Evolutionary conservation across 2,797 vertebrate genomes (phyloP), one percentile per base, ranked within the genome.

Genomic region (Antennarius maculatus): DNA sequence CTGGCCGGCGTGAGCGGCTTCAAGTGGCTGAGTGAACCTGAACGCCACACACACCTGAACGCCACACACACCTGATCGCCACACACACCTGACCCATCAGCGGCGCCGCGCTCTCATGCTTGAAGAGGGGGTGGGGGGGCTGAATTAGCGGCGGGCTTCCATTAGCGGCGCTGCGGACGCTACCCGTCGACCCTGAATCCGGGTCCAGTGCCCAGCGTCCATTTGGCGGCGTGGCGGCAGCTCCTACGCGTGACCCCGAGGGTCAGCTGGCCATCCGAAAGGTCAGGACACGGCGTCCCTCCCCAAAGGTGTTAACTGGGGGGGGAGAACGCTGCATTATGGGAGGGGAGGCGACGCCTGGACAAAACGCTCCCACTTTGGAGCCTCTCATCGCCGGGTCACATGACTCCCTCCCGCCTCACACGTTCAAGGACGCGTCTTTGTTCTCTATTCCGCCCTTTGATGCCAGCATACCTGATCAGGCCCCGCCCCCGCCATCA

Each of bases 51-150:
- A 62, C 87, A 90, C 73, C 23, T 23, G 23, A 23, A 23, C 23
- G 23, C 46, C 1, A 10, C 48, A 34, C 51, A 62, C 87, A 90
- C 73, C n/a, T n/a, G n/a, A n/a, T n/a, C 23, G 23, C 46, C 1
- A 10, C 48, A 34, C 51, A 62, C 87, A 90, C 73, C 83, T 90
- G 86, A 87, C 75, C 76, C 77, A 68, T 65, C 60, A 47, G 48
- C 43, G 48, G 57, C 54, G 5, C 66, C 18, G 43, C 9, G 71
- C 63, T 76, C 52, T 61, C 55, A 59, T 59, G 69, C 53, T 18
- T 13, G 3, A 58, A 71, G 57, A 8, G 16, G 12, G 39, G n/a
- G 34, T 31, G 55, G 13, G 23, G 23, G 2, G 39, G 31, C 63
- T 53, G 15, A 29, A 13, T 67, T 57, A 72, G n/a, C 34, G 28